These are phyloP conservation scores for Cyphomyrmex costatus DNA, from an alignment of 1,140 invertebrate genomes.

Conservation along the genomic window DNA sequence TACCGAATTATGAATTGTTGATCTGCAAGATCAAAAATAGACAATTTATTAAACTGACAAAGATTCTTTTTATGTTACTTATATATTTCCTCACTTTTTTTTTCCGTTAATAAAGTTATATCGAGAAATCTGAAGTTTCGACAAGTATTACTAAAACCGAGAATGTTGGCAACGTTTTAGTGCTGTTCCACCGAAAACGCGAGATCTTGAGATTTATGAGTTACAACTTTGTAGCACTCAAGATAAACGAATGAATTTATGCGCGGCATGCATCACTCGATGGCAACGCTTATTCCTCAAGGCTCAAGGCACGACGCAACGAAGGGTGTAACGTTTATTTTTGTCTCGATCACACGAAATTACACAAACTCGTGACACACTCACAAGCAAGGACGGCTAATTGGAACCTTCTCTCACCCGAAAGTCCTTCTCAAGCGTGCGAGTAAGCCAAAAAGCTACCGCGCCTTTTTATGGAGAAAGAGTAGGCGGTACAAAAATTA, in stretches of 20 bases:
- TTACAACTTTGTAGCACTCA: conserved; percentile 43
- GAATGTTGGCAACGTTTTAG: neutral
- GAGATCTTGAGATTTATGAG: conserved; percentile 38
- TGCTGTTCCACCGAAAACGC: neutral
- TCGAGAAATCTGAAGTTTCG: neutral
- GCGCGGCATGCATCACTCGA: conserved; percentile 35
- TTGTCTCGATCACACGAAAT: conserved; percentile 58
- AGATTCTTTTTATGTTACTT: neutral
- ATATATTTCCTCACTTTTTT: neutral
- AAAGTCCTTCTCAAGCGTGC: neutral
- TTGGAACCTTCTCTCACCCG: conserved; percentile 25
- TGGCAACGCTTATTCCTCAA: neutral
- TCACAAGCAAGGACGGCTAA: conserved; percentile 31
- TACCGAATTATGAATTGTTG: neutral
- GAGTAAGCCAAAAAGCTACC: neutral
- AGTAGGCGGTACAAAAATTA: neutral
- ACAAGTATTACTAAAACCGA: neutral
- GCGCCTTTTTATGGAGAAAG: neutral
- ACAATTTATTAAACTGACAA: neutral
- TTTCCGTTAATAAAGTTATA: neutral
- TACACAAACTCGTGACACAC: neutral
- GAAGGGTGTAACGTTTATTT: conserved; percentile 64
- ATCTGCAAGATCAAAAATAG: neutral
- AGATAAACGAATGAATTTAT: conserved; percentile 54
- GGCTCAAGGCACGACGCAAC: neutral